A percentile compares a stretch with the other conserved stretches of the same genome.
These are phyloP conservation scores for Cydia pomonella DNA, from an alignment of 1,140 invertebrate genomes.

Conservation along the genomic window DNA sequence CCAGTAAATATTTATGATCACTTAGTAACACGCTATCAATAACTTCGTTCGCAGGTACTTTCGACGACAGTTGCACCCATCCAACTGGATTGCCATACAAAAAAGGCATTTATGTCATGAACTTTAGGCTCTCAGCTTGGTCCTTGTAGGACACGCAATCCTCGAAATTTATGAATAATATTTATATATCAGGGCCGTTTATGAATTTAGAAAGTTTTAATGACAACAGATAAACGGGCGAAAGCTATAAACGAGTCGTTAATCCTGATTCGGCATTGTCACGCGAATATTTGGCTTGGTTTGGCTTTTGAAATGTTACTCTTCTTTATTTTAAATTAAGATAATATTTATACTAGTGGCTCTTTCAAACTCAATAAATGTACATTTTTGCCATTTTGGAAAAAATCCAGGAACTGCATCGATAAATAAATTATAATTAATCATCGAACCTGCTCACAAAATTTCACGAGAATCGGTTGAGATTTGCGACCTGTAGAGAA, in stretches of 20 bases:
- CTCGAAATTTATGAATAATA: slow-evolving; percentile 48
- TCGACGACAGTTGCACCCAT: background rate
- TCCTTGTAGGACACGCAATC: slow-evolving; percentile 50
- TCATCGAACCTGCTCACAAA: too few relatives aligned
- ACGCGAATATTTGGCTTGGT: slow-evolving; percentile 23
- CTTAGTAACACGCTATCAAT: slow-evolving; percentile 18
- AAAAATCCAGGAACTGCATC: too few relatives aligned
- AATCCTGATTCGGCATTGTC: slow-evolving; percentile 24
- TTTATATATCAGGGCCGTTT: slow-evolving; percentile 63
- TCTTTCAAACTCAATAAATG: too few relatives aligned
- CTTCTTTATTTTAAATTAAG: background rate
- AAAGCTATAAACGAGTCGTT: slow-evolving; percentile 19
- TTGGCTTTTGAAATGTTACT: background rate
- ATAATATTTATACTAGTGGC: too few relatives aligned
- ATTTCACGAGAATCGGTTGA: too few relatives aligned
- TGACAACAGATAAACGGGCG: slow-evolving; percentile 57
- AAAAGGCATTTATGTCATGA: background rate
- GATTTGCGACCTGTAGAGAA: too few relatives aligned
- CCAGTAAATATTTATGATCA: slow-evolving; percentile 2
- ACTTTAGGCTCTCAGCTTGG: background rate
- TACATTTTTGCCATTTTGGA: too few relatives aligned
- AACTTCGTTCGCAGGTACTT: slow-evolving; percentile 8
- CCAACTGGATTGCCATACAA: background rate
- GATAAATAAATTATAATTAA: too few relatives aligned
- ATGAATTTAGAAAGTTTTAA: slow-evolving; percentile 69